A percentile compares a stretch with the other conserved stretches of the same genome.
Evolutionary conservation across 2,797 vertebrate species (phyloP).

Genomic region (Lithobates sylvaticus): DNA sequence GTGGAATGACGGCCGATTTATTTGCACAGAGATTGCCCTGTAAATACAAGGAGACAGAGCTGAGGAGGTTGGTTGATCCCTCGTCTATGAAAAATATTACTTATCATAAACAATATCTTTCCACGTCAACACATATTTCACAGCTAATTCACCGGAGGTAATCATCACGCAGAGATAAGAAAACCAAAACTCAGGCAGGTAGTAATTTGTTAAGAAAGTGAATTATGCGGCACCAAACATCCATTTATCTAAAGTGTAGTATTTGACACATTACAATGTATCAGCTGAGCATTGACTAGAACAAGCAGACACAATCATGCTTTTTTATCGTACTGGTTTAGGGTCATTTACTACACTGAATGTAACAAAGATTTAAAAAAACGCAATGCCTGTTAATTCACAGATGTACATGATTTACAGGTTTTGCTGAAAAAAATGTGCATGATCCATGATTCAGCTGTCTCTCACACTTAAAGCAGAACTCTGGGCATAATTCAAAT

Average conservation of each 20-base stretch:
- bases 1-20: constrained; percentile 22
- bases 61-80: background rate
- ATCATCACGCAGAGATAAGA: constrained; percentile 34
- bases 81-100: constrained; percentile 7
- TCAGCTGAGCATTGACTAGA: background rate
- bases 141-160: constrained; percentile 33
- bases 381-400: too few species aligned
- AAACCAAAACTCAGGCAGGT: constrained; percentile 15
- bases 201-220: constrained; percentile 35
- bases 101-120: constrained; percentile 31
- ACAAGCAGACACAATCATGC: background rate
- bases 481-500: too few species aligned
- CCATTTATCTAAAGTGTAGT: constrained; percentile 18
- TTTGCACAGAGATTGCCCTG: constrained; percentile 1
- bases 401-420: too few species aligned
- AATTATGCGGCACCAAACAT: constrained; percentile 14
- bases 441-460: too few species aligned
- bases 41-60: constrained; percentile 18
- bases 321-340: background rate
- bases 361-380: background rate
- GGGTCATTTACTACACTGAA: background rate
- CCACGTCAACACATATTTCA: constrained; percentile 33
- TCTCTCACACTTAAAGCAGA: too few species aligned
- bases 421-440: too few species aligned
- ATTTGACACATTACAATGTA: constrained; percentile 25